Base-by-base conservation (phyloP, 2,113 vertebrate genomes). In the Pomatostomus ruficeps region DNA sequence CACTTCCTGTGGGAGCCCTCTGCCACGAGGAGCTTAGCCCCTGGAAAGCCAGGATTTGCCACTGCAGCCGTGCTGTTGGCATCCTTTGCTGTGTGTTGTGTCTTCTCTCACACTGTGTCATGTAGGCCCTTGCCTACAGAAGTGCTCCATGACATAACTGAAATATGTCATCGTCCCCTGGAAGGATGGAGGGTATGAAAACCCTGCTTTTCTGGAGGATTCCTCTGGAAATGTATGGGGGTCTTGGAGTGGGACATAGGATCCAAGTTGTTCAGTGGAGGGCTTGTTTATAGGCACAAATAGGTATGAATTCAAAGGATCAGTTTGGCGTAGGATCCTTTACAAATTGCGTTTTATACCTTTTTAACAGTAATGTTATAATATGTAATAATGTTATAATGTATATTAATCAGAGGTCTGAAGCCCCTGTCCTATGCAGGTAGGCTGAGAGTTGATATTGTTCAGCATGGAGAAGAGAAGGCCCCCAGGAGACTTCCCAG, bases 281-380 rank as follows among this genome's bases (percentile, higher is more conserved):
- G 4, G 26, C 23, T 70, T 73, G 12, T 45, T 14, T 20, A 5
- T 46, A 10, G 85, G 71, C 33, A 42, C 28, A 54, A 31, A 52
- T 3, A 58, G 33, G 23, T 78, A n/a, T 14, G 20, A 51, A 46
- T 59, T 71, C 33, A 25, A 45, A 78, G 21, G 38, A 29, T 36
- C 11, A 3, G 14, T 4, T 8, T 72, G 40, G 12, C 0, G 0
- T 45, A 29, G 14, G 33, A 40, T 36, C 28, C 8, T 52, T 83
- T 71, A 26, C 3, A 3, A 48, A 75, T 38, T 58, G 12, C 5
- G 12, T 74, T 86, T 65, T 36, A 23, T 17, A 31, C 7, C 8
- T 49, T 58, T 75, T n/a, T 58, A 12, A 78, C 58, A 48, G 7
- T 74, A 7, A 55, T 36, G 31, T 31, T 67, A 1, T 21, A 11